phyloP scores from a whole-genome alignment of 2,888 invertebrate genomes.

The Fissipunctia ypsillon region DNA sequence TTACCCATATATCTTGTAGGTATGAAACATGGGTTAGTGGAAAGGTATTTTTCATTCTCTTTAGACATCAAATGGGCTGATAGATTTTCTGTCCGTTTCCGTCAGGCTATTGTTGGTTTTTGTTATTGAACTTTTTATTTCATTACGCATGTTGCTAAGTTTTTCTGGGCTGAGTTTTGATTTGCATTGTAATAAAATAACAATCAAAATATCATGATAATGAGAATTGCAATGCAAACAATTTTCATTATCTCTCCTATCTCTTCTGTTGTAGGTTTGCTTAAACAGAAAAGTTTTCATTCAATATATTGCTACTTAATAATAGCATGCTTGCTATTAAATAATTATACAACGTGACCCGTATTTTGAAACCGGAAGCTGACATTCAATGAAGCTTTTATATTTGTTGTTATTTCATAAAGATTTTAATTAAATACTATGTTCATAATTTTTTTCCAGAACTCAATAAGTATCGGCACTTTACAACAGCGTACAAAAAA shows the following conservation, averaged over 20 bases:
- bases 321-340: background rate
- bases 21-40: conserved; percentile 27
- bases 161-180: background rate
- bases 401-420: background rate
- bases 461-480: conserved; percentile 2
- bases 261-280: background rate
- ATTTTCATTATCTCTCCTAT: background rate
- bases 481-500: conserved; percentile 3
- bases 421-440: background rate
- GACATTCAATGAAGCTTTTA: background rate
- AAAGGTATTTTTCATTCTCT: conserved; percentile 46
- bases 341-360: background rate
- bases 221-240: background rate
- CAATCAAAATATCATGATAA: background rate
- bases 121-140: conserved; percentile 23
- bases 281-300: too few species aligned
- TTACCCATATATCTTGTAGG: conserved; percentile 70
- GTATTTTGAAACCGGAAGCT: background rate
- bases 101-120: conserved; percentile 37
- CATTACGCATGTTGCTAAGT: background rate
- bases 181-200: background rate
- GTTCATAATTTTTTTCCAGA: background rate
- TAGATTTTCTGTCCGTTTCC: conserved; percentile 27
- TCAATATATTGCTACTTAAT: too few species aligned
- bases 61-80: conserved; percentile 46